phyloP scores from a whole-genome alignment of 2,113 vertebrate species.

The Setophaga petechia region DNA sequence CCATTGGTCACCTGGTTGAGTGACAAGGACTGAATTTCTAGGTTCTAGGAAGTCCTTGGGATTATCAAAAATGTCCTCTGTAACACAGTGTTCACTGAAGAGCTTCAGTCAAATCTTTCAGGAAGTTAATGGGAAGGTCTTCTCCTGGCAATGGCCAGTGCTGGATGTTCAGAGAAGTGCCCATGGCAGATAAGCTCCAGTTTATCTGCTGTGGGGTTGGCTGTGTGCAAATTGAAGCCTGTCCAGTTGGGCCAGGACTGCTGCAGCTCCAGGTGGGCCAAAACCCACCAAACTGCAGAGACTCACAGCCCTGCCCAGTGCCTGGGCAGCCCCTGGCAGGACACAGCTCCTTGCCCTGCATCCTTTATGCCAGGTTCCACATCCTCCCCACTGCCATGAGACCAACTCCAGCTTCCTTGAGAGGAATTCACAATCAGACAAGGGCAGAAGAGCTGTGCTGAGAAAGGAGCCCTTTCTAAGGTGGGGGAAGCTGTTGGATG shows the following conservation, averaged over 20 bases:
- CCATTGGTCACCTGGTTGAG: not conserved
- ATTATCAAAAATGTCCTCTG: not conserved
- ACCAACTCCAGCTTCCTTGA: fast-evolving
- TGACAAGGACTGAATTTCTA: not conserved
- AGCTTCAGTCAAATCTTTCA: not conserved
- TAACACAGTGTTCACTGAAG: not conserved
- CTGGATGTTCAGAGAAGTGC: not conserved
- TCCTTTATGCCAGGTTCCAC: fast-evolving
- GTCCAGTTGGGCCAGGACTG: not conserved
- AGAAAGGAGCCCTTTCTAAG: not conserved
- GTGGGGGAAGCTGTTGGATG: not conserved
- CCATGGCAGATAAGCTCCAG: not conserved
- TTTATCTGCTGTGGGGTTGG: not conserved
- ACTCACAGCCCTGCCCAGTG: not conserved
- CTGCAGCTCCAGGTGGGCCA: not conserved
- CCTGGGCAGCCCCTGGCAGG: not conserved
- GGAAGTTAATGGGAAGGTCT: not conserved
- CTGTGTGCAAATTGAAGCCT: not conserved
- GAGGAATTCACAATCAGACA: not conserved
- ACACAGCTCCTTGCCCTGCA: not conserved
- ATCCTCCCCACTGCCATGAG: not conserved
- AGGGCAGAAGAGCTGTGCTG: not conserved
- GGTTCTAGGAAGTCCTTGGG: not conserved
- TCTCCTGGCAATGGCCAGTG: not conserved
- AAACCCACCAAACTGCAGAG: not conserved